phyloP scores from a whole-genome alignment of 2,797 vertebrate genomes.

The Okamejei kenojei region DNA sequence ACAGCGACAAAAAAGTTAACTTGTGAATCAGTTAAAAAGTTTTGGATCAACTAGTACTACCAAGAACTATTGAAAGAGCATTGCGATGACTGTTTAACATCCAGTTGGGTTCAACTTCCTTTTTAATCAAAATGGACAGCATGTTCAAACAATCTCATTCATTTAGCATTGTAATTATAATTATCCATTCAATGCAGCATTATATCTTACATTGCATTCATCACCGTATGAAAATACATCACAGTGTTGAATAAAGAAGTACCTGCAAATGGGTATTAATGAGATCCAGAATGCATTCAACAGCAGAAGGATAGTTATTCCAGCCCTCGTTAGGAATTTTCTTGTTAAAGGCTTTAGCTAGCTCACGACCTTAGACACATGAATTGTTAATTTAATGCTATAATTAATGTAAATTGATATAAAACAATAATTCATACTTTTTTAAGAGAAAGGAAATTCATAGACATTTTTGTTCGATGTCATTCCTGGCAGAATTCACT shows the following conservation, averaged over 20 bases:
- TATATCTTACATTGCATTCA: neutral
- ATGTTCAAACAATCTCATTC: neutral
- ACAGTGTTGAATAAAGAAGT: conserved; percentile 9
- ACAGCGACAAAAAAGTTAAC: too few relatives aligned
- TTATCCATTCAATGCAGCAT: neutral
- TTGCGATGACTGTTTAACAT: neutral
- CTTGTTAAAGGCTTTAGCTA: conserved; percentile 39
- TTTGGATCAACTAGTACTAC: neutral
- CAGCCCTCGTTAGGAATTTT: conserved; percentile 40
- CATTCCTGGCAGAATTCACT: neutral
- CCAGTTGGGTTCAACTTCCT: neutral
- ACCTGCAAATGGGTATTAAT: conserved; percentile 42
- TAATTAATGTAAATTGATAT: neutral
- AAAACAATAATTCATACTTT: neutral
- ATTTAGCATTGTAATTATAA: neutral
- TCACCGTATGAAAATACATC: neutral
- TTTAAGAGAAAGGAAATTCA: neutral
- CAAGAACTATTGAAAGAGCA: neutral
- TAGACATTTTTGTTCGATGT: neutral
- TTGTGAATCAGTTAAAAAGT: too few relatives aligned
- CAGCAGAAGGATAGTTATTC: conserved; percentile 42
- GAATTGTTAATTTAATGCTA: neutral
- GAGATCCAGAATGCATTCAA: conserved; percentile 41
- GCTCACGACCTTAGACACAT: conserved; percentile 39
- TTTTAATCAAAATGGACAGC: neutral